Evolutionary conservation across 2,797 vertebrate species (phyloP).

Genomic region (Sebastes baramenuke): DNA sequence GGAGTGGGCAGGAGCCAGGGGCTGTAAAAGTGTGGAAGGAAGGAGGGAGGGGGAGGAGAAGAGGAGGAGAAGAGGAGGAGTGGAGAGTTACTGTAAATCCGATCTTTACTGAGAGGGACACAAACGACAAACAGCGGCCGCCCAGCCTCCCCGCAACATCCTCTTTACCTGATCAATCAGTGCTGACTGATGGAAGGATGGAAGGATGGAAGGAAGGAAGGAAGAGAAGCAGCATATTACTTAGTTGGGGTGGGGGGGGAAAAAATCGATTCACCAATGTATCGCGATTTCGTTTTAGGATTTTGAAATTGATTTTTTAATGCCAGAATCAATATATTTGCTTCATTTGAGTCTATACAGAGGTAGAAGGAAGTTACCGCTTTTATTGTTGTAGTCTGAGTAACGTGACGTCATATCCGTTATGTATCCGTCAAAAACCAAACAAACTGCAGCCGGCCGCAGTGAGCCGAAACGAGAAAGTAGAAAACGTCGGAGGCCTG

Average conservation of each 20-base stretch:
- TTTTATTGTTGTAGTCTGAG: too few relatives aligned
- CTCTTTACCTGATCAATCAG: constrained; percentile 62
- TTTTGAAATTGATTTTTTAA: too few relatives aligned
- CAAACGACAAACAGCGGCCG: constrained; percentile 61
- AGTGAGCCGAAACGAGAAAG: too few relatives aligned
- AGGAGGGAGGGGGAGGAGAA: constrained; percentile 7
- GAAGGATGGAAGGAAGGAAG: not conserved
- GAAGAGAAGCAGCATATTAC: not conserved
- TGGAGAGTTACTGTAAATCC: constrained; percentile 85
- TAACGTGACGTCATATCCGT: too few relatives aligned
- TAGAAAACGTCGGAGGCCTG: too few relatives aligned
- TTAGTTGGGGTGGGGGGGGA: not conserved
- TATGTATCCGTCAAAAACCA: too few relatives aligned
- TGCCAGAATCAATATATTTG: too few relatives aligned
- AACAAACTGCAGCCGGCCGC: too few relatives aligned
- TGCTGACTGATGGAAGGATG: constrained; percentile 24
- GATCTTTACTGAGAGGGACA: constrained; percentile 85
- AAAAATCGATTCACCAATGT: too few relatives aligned
- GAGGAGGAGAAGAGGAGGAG: constrained; percentile 66
- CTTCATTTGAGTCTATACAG: too few relatives aligned
- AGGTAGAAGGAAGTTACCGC: too few relatives aligned
- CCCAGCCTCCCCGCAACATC: constrained; percentile 52
- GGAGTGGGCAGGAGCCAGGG: constrained; percentile 82
- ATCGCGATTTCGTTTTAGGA: not conserved
- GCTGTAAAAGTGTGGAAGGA: constrained; percentile 82